Conservation (phyloP, 2,888 invertebrate species). For the Myopa tessellatipennis region DNA sequence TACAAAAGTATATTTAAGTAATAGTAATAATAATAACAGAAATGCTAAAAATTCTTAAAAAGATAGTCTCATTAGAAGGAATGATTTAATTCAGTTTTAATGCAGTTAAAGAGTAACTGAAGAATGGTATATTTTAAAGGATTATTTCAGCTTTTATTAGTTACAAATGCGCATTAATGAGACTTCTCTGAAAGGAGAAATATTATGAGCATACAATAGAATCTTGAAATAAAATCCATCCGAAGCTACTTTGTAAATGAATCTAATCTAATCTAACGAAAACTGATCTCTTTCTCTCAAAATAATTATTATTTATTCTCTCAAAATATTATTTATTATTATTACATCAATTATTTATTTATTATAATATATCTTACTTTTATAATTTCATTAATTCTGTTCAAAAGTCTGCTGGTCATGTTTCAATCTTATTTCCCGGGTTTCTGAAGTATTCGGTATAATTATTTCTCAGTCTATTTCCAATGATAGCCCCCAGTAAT, state of each 20-base stretch:
- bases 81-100: neutral
- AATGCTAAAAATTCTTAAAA: neutral
- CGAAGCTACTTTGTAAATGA: neutral
- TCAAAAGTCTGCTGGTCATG: neutral
- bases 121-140: too few relatives aligned
- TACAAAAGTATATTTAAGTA: neutral
- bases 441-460: too few relatives aligned
- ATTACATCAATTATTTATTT: too few relatives aligned
- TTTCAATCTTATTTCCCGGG: too few relatives aligned
- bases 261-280: too few relatives aligned
- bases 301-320: too few relatives aligned
- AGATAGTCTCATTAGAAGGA: neutral
- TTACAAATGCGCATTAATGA: neutral
- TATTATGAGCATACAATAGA: neutral
- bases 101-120: too few relatives aligned
- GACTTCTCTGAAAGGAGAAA: neutral
- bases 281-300: too few relatives aligned
- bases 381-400: neutral
- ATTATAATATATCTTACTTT: neutral
- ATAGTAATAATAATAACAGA: neutral
- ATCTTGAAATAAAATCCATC: neutral
- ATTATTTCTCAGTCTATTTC: too few relatives aligned
- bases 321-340: too few relatives aligned
- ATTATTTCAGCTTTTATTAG: neutral
- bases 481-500: neutral